Percentiles rank a stretch among this genome's conserved stretches.
Conservation (phyloP, 2,888 invertebrate species). For the Chorisops tibialis region DNA sequence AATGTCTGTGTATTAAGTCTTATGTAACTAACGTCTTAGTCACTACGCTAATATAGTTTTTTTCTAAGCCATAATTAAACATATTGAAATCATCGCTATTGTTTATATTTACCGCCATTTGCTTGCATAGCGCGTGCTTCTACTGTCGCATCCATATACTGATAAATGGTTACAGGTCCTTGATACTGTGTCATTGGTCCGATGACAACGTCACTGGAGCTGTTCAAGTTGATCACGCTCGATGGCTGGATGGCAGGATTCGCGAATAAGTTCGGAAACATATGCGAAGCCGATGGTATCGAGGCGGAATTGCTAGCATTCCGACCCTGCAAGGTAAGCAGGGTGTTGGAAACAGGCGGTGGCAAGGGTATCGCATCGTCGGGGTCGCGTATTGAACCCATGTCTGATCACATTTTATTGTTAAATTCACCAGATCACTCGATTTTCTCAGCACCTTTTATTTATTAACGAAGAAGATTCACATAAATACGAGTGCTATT, state of each 20-base stretch:
- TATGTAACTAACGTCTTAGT: too few species aligned
- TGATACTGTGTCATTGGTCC: slow-evolving; percentile 57
- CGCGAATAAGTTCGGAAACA: slow-evolving; percentile 43
- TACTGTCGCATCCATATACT: slow-evolving; percentile 51
- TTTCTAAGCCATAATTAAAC: too few species aligned
- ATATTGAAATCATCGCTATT: too few species aligned
- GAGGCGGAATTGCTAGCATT: slow-evolving; percentile 37
- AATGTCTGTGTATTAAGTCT: too few species aligned
- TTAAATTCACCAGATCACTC: neutral
- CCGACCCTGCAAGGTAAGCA: slow-evolving; percentile 41
- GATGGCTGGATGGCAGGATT: slow-evolving; percentile 46
- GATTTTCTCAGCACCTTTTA: neutral
- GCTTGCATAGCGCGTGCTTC: slow-evolving; percentile 47
- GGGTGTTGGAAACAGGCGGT: slow-evolving; percentile 39
- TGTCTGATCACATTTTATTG: slow-evolving; percentile 6
- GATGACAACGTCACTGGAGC: slow-evolving; percentile 55
- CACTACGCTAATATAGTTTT: too few species aligned
- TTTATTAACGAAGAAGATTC: neutral
- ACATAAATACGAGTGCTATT: neutral
- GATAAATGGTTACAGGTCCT: slow-evolving; percentile 56
- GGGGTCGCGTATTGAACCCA: slow-evolving; percentile 5
- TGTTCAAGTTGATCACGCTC: slow-evolving; percentile 52
- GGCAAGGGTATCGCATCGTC: slow-evolving; percentile 37
- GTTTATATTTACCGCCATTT: slow-evolving; percentile 40
- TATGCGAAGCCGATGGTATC: slow-evolving; percentile 36